Evolutionary conservation across 2,888 invertebrate species (phyloP).

Genomic region (Agrotis ipsilon): DNA sequence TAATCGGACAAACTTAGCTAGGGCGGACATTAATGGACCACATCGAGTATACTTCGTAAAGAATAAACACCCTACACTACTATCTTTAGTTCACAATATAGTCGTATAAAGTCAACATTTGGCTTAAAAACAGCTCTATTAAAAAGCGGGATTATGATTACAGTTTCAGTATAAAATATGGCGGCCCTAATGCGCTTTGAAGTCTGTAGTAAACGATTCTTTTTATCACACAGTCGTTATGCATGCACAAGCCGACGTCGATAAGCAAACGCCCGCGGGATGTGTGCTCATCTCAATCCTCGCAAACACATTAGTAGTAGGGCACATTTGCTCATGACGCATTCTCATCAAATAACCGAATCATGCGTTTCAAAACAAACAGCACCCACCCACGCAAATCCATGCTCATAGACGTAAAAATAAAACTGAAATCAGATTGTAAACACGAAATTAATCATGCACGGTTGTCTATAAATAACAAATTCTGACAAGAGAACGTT

Average conservation of each 20-base stretch:
- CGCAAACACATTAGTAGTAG: constrained; percentile 62
- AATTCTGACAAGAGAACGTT: constrained; percentile 65
- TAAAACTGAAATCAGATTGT: constrained; percentile 61
- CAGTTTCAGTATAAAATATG: constrained; percentile 55
- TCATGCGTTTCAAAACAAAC: constrained; percentile 62
- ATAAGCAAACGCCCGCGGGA: constrained; percentile 66
- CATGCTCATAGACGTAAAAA: constrained; percentile 54
- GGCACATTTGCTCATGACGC: constrained; percentile 57
- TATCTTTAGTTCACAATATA: no score
- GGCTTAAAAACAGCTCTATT: constrained; percentile 40
- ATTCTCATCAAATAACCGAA: constrained; percentile 61
- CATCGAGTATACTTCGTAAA: neutral
- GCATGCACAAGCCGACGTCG: constrained; percentile 61
- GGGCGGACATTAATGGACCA: neutral
- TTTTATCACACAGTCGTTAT: constrained; percentile 68
- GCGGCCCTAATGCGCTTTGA: constrained; percentile 62
- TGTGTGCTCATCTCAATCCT: constrained; percentile 65
- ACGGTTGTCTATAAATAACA: constrained; percentile 65
- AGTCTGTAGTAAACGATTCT: constrained; percentile 64
- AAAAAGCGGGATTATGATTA: constrained; percentile 47
- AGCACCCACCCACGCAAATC: constrained; percentile 54
- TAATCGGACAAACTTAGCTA: constrained; percentile 6
- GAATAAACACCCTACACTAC: neutral
- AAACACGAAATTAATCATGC: constrained; percentile 66
- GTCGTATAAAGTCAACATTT: no score